A percentile compares a stretch with the other conserved stretches of the same genome.
Conservation (phyloP, 37 sponge, comb jelly and placozoan species). For the Agelas oroides region DNA sequence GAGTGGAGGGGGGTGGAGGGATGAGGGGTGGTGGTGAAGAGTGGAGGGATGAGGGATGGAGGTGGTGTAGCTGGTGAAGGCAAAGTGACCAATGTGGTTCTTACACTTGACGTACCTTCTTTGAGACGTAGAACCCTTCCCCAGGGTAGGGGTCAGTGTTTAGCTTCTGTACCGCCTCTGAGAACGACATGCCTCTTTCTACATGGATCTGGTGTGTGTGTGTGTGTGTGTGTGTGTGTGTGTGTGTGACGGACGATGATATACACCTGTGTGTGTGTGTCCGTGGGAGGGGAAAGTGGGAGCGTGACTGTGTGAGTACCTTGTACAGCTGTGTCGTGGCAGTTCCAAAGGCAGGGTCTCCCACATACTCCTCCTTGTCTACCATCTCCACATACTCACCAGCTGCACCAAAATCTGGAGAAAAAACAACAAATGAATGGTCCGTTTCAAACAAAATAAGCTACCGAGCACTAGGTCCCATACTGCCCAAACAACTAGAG, state of each 20-base stretch:
- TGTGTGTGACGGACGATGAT: no score
- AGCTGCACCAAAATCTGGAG: conserved; percentile 69
- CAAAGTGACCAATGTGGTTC: no score
- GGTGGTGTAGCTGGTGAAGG: no score
- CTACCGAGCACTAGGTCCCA: background rate
- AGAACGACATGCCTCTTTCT: conserved; percentile 81
- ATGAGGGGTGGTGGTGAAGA: no score
- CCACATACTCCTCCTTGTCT: conserved; percentile 67
- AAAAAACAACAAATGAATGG: background rate
- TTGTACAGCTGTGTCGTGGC: conserved; percentile 82
- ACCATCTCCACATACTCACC: conserved; percentile 78
- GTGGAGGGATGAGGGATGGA: no score
- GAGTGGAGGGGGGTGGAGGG: no score
- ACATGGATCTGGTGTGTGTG: conserved; percentile 70
- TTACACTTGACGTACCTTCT: conserved; percentile 52
- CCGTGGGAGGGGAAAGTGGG: background rate
- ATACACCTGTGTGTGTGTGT: background rate
- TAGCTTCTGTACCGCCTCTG: conserved; percentile 58
- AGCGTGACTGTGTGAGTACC: conserved; percentile 25
- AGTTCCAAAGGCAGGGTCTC: conserved; percentile 73
- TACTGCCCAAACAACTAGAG: background rate
- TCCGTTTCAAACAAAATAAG: background rate
- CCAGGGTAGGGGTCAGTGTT: conserved; percentile 59
- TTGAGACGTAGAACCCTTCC: conserved; percentile 84
- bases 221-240: background rate